A percentile compares a stretch with the other conserved stretches of the same genome.
Conservation (phyloP, 2,888 invertebrate genomes). For the Phaonia tiefii region DNA sequence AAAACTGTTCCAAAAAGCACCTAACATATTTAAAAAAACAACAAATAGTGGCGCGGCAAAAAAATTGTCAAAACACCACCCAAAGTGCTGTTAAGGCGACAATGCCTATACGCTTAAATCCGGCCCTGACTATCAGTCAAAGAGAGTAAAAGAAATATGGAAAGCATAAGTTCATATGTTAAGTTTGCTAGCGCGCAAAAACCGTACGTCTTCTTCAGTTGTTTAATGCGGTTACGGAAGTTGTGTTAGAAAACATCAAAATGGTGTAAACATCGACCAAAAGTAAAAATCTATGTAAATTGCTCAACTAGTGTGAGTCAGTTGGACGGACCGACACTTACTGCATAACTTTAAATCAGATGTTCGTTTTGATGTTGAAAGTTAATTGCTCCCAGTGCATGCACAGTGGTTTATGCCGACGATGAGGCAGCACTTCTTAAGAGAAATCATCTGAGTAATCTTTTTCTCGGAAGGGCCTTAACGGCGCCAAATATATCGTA, state of each 20-base stretch:
- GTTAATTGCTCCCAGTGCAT: constrained; percentile 21
- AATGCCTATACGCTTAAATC: too few species aligned
- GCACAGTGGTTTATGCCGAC: too few species aligned
- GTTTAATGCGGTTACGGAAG: constrained; percentile 70
- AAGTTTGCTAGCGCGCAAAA: constrained; percentile 18
- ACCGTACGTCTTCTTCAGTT: constrained; percentile 27
- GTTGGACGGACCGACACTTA: constrained; percentile 3
- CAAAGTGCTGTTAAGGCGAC: too few species aligned
- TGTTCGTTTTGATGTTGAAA: constrained; percentile 2
- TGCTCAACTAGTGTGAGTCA: constrained; percentile 30
- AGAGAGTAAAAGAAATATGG: background rate
- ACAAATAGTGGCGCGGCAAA: too few species aligned
- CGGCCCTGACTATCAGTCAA: constrained; percentile 13
- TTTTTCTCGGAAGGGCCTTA: too few species aligned
- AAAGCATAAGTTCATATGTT: constrained; percentile 63
- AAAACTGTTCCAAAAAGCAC: too few species aligned
- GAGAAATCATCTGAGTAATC: too few species aligned
- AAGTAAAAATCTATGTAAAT: constrained; percentile 52
- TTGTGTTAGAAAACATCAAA: constrained; percentile 76
- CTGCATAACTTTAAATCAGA: background rate
- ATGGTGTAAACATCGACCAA: constrained; percentile 70
- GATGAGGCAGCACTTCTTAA: too few species aligned
- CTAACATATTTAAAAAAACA: too few species aligned
- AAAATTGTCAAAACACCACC: too few species aligned
- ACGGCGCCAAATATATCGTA: too few species aligned